Percentiles rank a stretch among this genome's conserved stretches.
phyloP scores from a whole-genome alignment of 1,140 invertebrate genomes.

The Drosophila erecta region DNA sequence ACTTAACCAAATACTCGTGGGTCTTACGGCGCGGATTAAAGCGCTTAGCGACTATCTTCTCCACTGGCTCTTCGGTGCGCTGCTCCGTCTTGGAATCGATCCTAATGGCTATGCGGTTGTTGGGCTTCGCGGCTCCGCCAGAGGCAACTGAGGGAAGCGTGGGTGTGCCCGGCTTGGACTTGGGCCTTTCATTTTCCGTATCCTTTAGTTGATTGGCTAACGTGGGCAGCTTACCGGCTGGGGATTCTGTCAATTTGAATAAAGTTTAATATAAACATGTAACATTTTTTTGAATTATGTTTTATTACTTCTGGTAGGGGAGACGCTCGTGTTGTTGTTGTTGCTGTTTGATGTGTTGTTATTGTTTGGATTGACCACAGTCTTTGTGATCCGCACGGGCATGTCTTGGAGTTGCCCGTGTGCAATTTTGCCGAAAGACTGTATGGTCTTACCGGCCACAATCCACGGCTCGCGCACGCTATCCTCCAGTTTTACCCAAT shows the following conservation, averaged over 20 bases:
- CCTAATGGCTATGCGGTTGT: constrained; percentile 74
- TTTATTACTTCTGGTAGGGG: constrained; percentile 60
- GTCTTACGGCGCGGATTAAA: constrained; percentile 91
- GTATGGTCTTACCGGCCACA: constrained; percentile 90
- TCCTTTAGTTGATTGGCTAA: constrained; percentile 61
- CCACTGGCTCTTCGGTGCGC: constrained; percentile 85
- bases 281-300: neutral
- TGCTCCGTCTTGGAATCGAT: constrained; percentile 75
- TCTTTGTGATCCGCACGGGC: constrained; percentile 84
- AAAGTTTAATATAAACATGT: neutral
- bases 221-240: constrained; percentile 54
- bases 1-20: constrained; percentile 92
- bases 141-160: constrained; percentile 12
- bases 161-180: constrained; percentile 59
- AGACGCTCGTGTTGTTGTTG: constrained; percentile 64
- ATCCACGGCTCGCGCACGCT: constrained; percentile 90
- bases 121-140: constrained; percentile 44
- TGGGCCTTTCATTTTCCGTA: constrained; percentile 70
- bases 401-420: constrained; percentile 82
- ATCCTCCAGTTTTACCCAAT: constrained; percentile 92
- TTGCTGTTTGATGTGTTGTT: constrained; percentile 59
- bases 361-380: constrained; percentile 78
- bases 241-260: constrained; percentile 41
- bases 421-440: constrained; percentile 87
- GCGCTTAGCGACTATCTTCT: constrained; percentile 92